Conservation (phyloP, 2,888 invertebrate species). For the Callimorpha dominula region DNA sequence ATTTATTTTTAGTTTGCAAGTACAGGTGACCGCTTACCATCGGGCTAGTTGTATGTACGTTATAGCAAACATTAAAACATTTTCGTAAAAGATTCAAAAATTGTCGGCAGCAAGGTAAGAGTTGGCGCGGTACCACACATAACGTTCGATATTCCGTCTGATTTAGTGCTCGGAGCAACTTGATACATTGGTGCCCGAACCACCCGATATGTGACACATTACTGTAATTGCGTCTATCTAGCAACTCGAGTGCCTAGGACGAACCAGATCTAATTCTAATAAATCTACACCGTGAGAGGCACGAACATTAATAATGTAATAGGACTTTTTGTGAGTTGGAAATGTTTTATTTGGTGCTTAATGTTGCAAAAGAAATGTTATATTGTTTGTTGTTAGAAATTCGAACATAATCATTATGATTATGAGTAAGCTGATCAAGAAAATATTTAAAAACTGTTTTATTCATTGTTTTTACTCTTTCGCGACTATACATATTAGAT, state of each 20-base stretch:
- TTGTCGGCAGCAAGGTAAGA: constrained; percentile 31
- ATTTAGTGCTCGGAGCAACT: constrained; percentile 45
- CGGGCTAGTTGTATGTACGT: too few species aligned
- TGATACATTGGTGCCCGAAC: constrained; percentile 53
- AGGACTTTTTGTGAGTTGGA: neutral
- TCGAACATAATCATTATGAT: too few species aligned
- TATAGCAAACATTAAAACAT: neutral
- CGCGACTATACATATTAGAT: too few species aligned
- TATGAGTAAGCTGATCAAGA: too few species aligned
- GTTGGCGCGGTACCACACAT: constrained; percentile 15
- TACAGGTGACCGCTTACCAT: too few species aligned
- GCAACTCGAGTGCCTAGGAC: constrained; percentile 16
- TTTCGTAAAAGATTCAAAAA: constrained; percentile 8
- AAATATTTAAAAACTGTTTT: too few species aligned
- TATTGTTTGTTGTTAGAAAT: neutral
- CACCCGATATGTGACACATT: constrained; percentile 57
- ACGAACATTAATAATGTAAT: constrained; percentile 13
- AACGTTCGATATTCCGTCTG: constrained; percentile 42
- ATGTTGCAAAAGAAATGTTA: neutral
- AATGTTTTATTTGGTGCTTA: constrained; percentile 3
- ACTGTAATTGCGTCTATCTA: constrained; percentile 52
- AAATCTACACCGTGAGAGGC: constrained; percentile 17
- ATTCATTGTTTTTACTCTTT: too few species aligned
- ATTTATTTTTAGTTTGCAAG: too few species aligned
- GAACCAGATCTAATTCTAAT: constrained; percentile 19